Evolutionary conservation across 37 sponge, comb jelly and placozoan genomes (phyloP).

Genomic region (Oopsacas minuta): DNA sequence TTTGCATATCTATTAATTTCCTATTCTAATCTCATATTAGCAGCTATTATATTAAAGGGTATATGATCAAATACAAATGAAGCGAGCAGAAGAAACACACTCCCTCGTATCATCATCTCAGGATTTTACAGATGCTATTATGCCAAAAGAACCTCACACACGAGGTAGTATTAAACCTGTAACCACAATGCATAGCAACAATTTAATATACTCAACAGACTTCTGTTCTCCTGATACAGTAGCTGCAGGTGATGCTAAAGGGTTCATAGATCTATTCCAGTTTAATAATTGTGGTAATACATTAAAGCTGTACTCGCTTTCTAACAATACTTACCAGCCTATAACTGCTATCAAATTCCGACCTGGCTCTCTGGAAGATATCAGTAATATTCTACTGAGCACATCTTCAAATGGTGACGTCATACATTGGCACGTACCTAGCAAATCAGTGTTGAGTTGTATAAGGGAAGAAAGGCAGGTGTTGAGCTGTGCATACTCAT

Average conservation of each 20-base stretch:
- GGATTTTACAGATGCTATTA: not conserved
- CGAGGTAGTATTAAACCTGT: not conserved
- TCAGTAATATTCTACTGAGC: not conserved
- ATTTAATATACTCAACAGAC: not conserved
- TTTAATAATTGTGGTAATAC: not conserved
- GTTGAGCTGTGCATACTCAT: slow-evolving; percentile 33
- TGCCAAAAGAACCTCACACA: not conserved
- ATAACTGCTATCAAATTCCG: not conserved
- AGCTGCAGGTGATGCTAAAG: not conserved
- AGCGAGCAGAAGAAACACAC: not conserved
- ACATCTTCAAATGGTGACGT: slow-evolving; percentile 37
- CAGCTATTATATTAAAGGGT: too few species aligned
- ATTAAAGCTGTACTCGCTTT: not conserved
- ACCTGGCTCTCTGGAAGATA: not conserved
- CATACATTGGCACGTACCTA: slow-evolving; percentile 47
- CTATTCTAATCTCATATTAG: too few species aligned
- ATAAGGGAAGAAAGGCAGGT: slow-evolving; percentile 47
- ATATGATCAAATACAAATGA: too few species aligned
- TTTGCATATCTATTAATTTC: too few species aligned
- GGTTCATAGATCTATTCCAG: not conserved
- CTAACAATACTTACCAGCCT: not conserved
- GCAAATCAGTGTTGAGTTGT: slow-evolving; percentile 25
- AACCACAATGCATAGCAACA: not conserved
- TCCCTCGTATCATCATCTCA: not conserved
- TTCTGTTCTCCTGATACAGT: not conserved